Evolutionary conservation across 2,888 invertebrate species (phyloP), one percentile per base, ranked within the genome.

Genomic region (Mythimna ferrago): DNA sequence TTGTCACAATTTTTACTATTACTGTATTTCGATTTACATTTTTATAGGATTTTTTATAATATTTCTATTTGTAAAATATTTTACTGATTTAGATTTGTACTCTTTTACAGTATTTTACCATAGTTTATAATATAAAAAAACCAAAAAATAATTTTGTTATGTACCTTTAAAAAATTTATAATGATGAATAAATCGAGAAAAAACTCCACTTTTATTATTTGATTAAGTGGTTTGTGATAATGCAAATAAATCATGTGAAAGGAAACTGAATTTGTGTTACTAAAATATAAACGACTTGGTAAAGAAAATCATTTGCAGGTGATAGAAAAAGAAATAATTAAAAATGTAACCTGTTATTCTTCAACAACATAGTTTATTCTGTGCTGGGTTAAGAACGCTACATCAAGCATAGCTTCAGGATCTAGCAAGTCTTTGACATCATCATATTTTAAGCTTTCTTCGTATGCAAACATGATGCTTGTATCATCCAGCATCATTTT

Each of bases 401-500:
- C 97, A 94, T 99, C 98, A 19, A 98, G 96, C 97, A 98, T 98
- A 0, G 98, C 97, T 92, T 99, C 99, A 2, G 99, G 98, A 83
- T 98, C 97, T 16, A 99, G 94, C 21, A 99, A 93, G 80, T 99
- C 98, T 81, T 97, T 97, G 14, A 98, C 98, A 76, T 96, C 92
- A 16, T 97, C 96, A 91, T 99, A 99, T 91, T 98, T 98, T 57
- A 97, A 93, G 9, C 99, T 99, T 89, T 98, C 98, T 85, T 99
- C 99, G 92, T 97, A 99, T 0, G 99, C 99, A 91, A 98, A 98
- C 85, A 98, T 97, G 63, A 99, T 98, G 88, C 98, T 99, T 0
- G 99, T 99, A 90, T 99, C 99, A 87, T 98, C 99, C 3, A 99
- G 94, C 97, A 99, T 98, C 95, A 99, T 98, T 90, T 98, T 98